Evolutionary conservation across 2,888 invertebrate species (phyloP), one percentile per base, ranked within the genome.

Genomic region (Drosophila niveifrons): DNA sequence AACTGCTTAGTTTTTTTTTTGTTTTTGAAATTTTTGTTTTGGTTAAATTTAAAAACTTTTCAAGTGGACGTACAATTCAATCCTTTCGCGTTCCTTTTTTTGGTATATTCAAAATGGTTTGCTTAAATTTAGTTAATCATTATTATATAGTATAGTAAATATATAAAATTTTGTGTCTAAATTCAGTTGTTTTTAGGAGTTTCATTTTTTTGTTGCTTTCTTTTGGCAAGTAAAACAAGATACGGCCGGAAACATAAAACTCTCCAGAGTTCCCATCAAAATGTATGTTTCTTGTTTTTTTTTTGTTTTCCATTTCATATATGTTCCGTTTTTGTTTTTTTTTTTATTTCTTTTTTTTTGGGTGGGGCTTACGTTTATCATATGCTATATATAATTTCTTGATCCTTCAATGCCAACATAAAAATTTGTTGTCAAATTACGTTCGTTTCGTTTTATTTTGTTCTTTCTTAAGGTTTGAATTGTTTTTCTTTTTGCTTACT

Each of bases 151-250:
- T 81, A 86, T 83, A 80, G 65, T 82, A 83, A 83, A 83, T 85
- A 86, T 83, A 86, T 87, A 85, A 89, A 90, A 83, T 90, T 90
- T 87, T 83, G 81, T 90, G 81, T 90, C 80, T 82, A 88, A 90
- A 88, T 90, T 91, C 81, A 90, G 90, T 91, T 91, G 91, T 91
- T 91, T 91, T 91, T 90, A 90, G 91, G 90, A 90, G 90, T 82
- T 86, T 78, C 62, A 39, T 48, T 55, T 73, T 71, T 62, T 48
- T 55, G 72, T 71, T 62, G 47, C 46, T 50, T 66, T 75, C 47
- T 63, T 56, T 75, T 63, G 23, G 51, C 66, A 52, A 69, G 56
- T 66, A 73, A 72, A 73, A 51, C 58, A 75, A 69, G 23, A 39
- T 47, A 57, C 47, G 59, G 46, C 52, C 69, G 41, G 51, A 68